A percentile compares a stretch with the other conserved stretches of the same genome.
phyloP scores from a whole-genome alignment of 2,113 vertebrate genomes.

The Sylvietta virens region DNA sequence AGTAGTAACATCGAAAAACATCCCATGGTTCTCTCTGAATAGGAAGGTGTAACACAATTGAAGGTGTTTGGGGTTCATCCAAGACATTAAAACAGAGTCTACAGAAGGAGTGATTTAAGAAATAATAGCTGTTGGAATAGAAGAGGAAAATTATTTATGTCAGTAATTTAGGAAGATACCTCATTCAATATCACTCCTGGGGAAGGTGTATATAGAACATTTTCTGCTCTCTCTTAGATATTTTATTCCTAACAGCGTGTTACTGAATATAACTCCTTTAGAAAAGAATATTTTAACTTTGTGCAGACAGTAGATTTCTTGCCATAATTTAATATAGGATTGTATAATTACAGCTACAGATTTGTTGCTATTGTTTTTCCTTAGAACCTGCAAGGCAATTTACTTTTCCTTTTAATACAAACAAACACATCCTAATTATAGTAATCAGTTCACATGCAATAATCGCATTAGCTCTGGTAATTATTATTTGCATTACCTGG shows the following conservation, averaged over 20 bases:
- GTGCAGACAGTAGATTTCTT: not conserved
- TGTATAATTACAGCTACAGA: not conserved
- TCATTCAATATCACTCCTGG: not conserved
- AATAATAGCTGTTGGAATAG: not conserved
- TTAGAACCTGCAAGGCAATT: constrained; percentile 21
- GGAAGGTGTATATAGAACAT: not conserved
- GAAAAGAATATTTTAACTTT: not conserved
- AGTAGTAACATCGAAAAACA: not conserved
- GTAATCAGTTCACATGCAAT: constrained; percentile 63
- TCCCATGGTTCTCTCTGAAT: not conserved
- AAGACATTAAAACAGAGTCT: not conserved
- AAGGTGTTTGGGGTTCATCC: not conserved
- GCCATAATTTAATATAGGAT: not conserved
- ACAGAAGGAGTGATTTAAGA: not conserved
- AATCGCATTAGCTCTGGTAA: constrained; percentile 67
- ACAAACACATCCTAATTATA: constrained; percentile 61
- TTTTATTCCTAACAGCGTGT: not conserved
- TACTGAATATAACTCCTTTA: not conserved
- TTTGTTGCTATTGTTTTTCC: not conserved
- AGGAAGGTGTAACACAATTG: not conserved
- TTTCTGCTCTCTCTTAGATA: not conserved
- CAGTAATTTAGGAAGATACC: not conserved
- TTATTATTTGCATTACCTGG: constrained; percentile 67
- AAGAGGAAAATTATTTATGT: not conserved
- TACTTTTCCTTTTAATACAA: constrained; percentile 46